Conservation (phyloP, 2,888 invertebrate genomes). For the Pediacus dermestoides region DNA sequence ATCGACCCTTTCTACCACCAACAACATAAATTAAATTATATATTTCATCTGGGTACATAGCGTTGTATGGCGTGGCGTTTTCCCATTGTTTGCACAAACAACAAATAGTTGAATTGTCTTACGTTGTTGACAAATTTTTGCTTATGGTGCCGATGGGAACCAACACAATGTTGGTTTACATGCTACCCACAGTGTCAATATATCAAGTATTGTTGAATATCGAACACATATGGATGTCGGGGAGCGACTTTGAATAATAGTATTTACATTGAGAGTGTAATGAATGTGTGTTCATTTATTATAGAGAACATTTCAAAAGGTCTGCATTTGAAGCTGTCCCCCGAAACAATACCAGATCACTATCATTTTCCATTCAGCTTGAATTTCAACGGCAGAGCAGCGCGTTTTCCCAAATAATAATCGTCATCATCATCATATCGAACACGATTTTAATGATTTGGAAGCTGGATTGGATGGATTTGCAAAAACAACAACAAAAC, state of each 20-base stretch:
- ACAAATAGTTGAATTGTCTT: slow-evolving; percentile 12
- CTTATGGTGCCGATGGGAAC: slow-evolving; percentile 9
- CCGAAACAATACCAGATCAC: slow-evolving; percentile 14
- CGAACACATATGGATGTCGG: slow-evolving; percentile 20
- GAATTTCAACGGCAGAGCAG: no score
- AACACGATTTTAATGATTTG: no score
- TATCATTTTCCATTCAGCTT: no score
- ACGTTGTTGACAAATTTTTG: slow-evolving; percentile 11
- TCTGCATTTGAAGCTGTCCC: slow-evolving; percentile 23
- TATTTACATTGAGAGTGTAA: slow-evolving; percentile 20
- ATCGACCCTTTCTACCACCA: no score
- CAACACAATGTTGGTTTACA: slow-evolving; percentile 16
- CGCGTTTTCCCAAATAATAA: no score
- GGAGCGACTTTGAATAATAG: slow-evolving; percentile 21
- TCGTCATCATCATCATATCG: no score
- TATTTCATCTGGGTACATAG: no score
- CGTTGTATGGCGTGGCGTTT: no score
- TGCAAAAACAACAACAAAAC: no score
- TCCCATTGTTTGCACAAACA: no score
- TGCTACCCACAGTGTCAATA: slow-evolving; percentile 18
- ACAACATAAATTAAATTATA: no score
- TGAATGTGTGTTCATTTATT: slow-evolving; percentile 29
- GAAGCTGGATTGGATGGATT: no score
- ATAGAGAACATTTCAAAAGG: slow-evolving; percentile 23
- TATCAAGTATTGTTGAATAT: slow-evolving; percentile 22